Conservation (phyloP, 2,113 vertebrate genomes). For the Zeus faber region DNA sequence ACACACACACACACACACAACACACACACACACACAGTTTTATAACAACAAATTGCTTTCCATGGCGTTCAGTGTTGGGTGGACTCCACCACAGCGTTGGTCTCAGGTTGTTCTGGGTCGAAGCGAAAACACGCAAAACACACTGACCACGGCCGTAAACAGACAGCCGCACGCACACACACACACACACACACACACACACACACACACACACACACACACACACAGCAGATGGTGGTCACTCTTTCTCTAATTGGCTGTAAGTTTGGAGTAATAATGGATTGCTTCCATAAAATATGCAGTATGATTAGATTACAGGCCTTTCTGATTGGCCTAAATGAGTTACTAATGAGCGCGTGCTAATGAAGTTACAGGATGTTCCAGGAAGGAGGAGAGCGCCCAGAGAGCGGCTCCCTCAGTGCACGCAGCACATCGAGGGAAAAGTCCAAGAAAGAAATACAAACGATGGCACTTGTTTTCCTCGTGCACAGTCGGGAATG, state of each 20-base stretch:
- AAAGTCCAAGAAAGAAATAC: too few relatives aligned
- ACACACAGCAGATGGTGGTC: slow-evolving; percentile 20
- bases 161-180: background rate
- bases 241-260: slow-evolving; percentile 30
- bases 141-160: background rate
- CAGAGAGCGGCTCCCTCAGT: too few relatives aligned
- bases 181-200: background rate
- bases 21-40: too few relatives aligned
- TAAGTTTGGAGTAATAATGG: slow-evolving; percentile 50
- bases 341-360: slow-evolving; percentile 54
- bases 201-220: slow-evolving; percentile 12
- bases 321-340: slow-evolving; percentile 63
- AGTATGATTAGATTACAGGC: slow-evolving; percentile 58
- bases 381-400: slow-evolving; percentile 59
- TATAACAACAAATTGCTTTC: too few relatives aligned
- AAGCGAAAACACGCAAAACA: too few relatives aligned
- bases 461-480: too few relatives aligned
- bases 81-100: too few relatives aligned
- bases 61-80: too few relatives aligned
- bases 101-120: too few relatives aligned
- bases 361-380: slow-evolving; percentile 64
- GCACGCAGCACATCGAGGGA: too few relatives aligned
- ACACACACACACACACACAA: too few relatives aligned
- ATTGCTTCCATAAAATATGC: slow-evolving; percentile 54
- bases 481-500: too few relatives aligned